Evolutionary conservation across 2,888 invertebrate genomes (phyloP), one percentile per base, ranked within the genome.

Genomic region (Aphrophora alni): DNA sequence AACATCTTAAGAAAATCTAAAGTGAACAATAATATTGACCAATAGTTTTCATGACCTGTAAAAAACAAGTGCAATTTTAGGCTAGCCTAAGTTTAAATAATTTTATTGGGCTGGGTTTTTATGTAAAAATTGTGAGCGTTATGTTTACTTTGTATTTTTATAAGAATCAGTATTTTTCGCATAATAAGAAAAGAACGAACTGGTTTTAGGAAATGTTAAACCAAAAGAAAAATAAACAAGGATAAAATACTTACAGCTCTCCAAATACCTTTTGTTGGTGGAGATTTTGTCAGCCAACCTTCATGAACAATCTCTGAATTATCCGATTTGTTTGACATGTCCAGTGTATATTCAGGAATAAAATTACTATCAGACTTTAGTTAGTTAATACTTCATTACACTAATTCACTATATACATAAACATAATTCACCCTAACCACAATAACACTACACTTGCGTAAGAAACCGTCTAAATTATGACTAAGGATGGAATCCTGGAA

Each of bases 271-370:
- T 96, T 97, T 81, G 95, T 94, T 82, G 98, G 98, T 85, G 98
- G 98, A 82, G 98, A 98, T 91, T 98, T 98, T 82, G 95, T 97
- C 86, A 98, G 91, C 97, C 97, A 98, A 84, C 98, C 98, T 89
- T 96, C 95, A 88, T 95, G 94, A 85, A 96, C 93, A 84, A 95
- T 92, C 89, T 95, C 95, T 27, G 83, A 80, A 76, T 84, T 85
- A 79, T 85, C 85, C n/a, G 83, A 82, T 80, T 84, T 83, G 38
- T 82, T 81, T 27, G 84, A 83, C 85, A 84, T 84, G n/a, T 14
- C 44, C 44, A 12, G 12, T 14, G 2, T 44, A 44, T 44, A 14
- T 14, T 44, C 44, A 14, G 44, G 12, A 10, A 44, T 44, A 44
- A 2, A 44, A 44, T 44, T 44, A 44, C 44, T 2, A 14, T 12